These are phyloP conservation scores for Urocyon cinereoargenteus DNA, from an alignment of 2,797 vertebrate genomes.

Conservation along the genomic window DNA sequence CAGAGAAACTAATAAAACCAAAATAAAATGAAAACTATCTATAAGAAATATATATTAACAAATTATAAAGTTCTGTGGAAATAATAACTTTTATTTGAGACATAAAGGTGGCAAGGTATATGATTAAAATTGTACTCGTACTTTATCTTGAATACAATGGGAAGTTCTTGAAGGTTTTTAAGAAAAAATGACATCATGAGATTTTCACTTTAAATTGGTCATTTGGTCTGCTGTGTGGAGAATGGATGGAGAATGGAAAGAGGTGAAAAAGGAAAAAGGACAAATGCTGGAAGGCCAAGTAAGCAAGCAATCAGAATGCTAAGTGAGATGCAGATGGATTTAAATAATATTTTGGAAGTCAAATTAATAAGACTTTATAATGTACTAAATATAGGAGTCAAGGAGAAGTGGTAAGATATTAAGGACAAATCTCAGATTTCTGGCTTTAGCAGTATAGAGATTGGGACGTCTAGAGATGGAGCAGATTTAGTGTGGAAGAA, in stretches of 20 bases:
- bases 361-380: not conserved
- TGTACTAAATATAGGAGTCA: not conserved
- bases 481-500: not conserved
- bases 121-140: not conserved
- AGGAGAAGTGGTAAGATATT: not conserved
- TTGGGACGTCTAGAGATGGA: not conserved
- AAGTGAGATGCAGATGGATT: not conserved
- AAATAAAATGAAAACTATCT: not conserved
- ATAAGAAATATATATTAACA: slow-evolving; percentile 10
- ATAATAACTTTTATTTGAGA: slow-evolving; percentile 49
- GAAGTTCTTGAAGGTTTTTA: not conserved
- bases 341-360: not conserved
- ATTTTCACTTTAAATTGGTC: not conserved
- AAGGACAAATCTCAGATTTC: not conserved
- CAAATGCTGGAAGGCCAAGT: not conserved
- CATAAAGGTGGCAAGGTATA: not conserved
- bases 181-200: not conserved
- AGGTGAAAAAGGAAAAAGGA: not conserved
- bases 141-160: slow-evolving; percentile 26
- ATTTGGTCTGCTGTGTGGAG: not conserved
- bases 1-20: not conserved
- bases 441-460: not conserved
- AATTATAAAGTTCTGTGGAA: not conserved
- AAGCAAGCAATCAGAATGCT: not conserved
- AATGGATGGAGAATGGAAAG: not conserved